A percentile compares a stretch with the other conserved stretches of the same genome.
These are phyloP conservation scores for Trichomycterus rosablanca DNA, from an alignment of 2,113 vertebrate genomes.

Conservation along the genomic window DNA sequence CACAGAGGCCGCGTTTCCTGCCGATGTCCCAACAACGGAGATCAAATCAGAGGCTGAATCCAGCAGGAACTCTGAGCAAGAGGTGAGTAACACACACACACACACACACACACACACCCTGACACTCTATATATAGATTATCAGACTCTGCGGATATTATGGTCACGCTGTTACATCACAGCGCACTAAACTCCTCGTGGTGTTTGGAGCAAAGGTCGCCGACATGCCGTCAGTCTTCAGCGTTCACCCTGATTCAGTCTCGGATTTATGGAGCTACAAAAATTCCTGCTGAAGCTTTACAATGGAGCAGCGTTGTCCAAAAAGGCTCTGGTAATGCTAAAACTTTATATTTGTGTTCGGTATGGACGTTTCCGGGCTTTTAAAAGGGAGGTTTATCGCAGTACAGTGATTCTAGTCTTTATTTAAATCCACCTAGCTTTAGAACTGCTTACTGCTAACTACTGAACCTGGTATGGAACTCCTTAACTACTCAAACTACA, in stretches of 20 bases:
- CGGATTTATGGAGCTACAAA: conserved; percentile 47
- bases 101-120: no score
- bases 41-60: conserved; percentile 35
- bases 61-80: conserved; percentile 32
- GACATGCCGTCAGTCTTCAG: background rate
- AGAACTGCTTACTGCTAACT: no score
- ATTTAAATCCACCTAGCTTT: no score
- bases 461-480: no score
- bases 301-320: conserved; percentile 25
- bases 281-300: conserved; percentile 48
- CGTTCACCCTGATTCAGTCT: background rate
- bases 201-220: conserved; percentile 53
- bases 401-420: no score
- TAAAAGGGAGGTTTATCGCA: no score
- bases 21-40: conserved; percentile 23
- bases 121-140: conserved; percentile 7
- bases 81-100: no score
- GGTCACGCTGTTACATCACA: conserved; percentile 34
- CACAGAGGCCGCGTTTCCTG: conserved; percentile 35
- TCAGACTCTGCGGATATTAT: conserved; percentile 2
- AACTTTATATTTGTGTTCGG: background rate
- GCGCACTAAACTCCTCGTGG: conserved; percentile 35
- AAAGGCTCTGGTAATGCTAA: conserved; percentile 52
- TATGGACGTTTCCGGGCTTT: background rate
- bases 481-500: no score